Base-by-base conservation (phyloP, 1,140 invertebrate genomes). In the Batillaria attramentaria region DNA sequence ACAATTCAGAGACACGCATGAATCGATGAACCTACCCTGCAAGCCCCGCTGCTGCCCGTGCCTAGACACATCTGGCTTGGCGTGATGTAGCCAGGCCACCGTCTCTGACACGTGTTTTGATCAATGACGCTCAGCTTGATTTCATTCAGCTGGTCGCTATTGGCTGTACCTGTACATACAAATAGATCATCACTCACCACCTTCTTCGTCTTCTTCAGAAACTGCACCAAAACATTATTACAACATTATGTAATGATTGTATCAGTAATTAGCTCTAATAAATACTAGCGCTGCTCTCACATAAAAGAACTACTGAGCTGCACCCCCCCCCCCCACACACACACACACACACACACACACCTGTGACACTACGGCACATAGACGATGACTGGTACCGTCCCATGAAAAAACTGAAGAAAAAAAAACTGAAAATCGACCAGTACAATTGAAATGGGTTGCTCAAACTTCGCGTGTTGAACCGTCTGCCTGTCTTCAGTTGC, bases 21-120 rank as follows among this genome's bases (percentile, higher is more conserved):
- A n/a, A n/a, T n/a, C n/a, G 18, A 31, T 16, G 41, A 31, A 77
- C 78, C 66, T 62, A 84, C 83, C 66, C 83, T 79, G 57, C 83
- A 84, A 10, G 83, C 83, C 8, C 83, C 83, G 2, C 42, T 80
- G 28, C 78, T 54, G 10, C 83, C 83, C 50, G 78, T 50, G 5
- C 83, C 83, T 5, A 81, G 73, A 77, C 83, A 84, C 28, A 84
- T 68, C 35, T 84, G 83, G 20, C 46, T 43, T 18, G 78, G 31
- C 10, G 60, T 57, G 35, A 84, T 72, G 66, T 79, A 81, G 57
- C 69, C 73, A 10, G 65, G 20, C 83, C 83, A 84, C 28, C 62
- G 46, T 39, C 72, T 68, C 13, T 35, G 46, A 69, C 83, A 84
- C 60, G 78, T 35, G 28, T 43, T 74, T 13, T 65, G 35, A 39